Percentiles rank a stretch among this genome's conserved stretches.
Evolutionary conservation across 2,888 invertebrate species (phyloP).

Genomic region (Dione juno): DNA sequence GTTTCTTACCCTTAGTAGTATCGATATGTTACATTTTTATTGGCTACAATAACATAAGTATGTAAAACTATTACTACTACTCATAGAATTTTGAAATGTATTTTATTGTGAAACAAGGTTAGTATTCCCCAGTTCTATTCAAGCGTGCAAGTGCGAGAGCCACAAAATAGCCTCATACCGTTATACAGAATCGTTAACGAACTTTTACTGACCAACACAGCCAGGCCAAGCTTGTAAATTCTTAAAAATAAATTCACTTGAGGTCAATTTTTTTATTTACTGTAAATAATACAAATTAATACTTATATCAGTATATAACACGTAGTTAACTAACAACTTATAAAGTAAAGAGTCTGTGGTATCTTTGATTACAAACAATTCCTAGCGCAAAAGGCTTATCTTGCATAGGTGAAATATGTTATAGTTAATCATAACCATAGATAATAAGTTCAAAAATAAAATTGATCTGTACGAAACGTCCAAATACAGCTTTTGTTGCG

Average conservation of each 20-base stretch:
- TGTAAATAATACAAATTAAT: too few relatives aligned
- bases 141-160: slow-evolving; percentile 44
- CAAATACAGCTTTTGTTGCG: too few relatives aligned
- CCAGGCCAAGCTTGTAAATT: not conserved
- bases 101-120: slow-evolving; percentile 43
- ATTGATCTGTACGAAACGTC: not conserved
- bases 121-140: slow-evolving; percentile 44
- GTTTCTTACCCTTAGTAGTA: not conserved
- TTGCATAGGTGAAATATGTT: not conserved
- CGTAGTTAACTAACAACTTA: not conserved
- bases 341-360: not conserved
- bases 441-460: not conserved
- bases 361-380: not conserved
- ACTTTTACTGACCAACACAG: slow-evolving; percentile 30
- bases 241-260: not conserved
- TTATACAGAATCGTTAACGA: slow-evolving; percentile 43
- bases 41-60: not conserved
- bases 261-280: not conserved
- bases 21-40: not conserved
- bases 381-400: too few relatives aligned
- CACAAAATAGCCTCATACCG: slow-evolving; percentile 47
- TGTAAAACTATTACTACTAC: not conserved
- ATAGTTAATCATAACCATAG: not conserved
- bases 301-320: too few relatives aligned
- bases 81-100: slow-evolving; percentile 21